A percentile compares a stretch with the other conserved stretches of the same genome.
Evolutionary conservation across 2,797 vertebrate genomes (phyloP).

Genomic region (Siniperca scherzeri): DNA sequence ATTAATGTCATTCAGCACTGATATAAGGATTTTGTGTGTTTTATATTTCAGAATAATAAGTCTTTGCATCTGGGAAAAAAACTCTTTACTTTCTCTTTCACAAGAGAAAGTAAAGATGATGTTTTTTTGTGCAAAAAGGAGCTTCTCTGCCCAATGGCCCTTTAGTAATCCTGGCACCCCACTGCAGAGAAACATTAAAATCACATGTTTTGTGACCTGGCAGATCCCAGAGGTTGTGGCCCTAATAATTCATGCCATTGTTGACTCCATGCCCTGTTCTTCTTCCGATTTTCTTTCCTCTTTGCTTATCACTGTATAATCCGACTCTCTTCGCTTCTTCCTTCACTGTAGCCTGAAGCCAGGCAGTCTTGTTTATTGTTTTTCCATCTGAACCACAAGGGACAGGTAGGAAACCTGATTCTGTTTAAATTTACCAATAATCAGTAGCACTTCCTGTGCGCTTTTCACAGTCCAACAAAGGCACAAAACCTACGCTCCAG

Average conservation of each 20-base stretch:
- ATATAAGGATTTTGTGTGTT: not conserved
- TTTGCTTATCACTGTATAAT: slow-evolving; percentile 29
- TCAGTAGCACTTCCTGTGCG: slow-evolving; percentile 9
- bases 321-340: not conserved
- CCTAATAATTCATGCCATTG: slow-evolving; percentile 81
- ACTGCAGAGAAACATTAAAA: slow-evolving; percentile 34
- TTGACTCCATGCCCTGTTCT: slow-evolving; percentile 67
- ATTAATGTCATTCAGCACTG: slow-evolving; percentile 11
- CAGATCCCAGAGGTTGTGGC: slow-evolving; percentile 55
- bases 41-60: not conserved
- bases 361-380: slow-evolving; percentile 66
- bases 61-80: slow-evolving; percentile 19
- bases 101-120: not conserved
- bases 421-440: slow-evolving; percentile 81
- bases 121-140: not conserved
- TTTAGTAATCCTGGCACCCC: slow-evolving; percentile 60
- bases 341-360: slow-evolving; percentile 72
- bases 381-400: slow-evolving; percentile 76
- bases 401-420: slow-evolving; percentile 69
- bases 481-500: not conserved
- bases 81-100: no score
- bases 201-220: slow-evolving; percentile 51
- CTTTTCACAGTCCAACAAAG: not conserved
- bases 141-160: slow-evolving; percentile 1
- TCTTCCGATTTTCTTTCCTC: slow-evolving; percentile 27